Conservation (phyloP, 1,140 invertebrate genomes). For the Proctacanthus coquilletti region DNA sequence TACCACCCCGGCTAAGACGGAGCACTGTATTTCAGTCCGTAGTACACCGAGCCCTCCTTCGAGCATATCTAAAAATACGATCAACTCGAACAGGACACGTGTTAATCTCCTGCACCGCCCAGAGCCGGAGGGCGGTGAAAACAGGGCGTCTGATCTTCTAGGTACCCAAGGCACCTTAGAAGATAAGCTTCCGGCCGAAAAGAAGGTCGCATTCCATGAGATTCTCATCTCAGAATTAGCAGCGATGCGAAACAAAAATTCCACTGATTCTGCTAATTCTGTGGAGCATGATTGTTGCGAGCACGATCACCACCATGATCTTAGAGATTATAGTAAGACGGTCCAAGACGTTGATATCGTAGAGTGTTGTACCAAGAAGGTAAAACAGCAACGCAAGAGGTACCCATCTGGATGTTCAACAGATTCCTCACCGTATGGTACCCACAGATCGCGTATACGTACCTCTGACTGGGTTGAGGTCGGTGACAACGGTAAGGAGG, state of each 20-base stretch:
- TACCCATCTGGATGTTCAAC: constrained; percentile 28
- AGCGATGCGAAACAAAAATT: constrained; percentile 19
- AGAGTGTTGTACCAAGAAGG: constrained; percentile 11
- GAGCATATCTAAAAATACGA: constrained; percentile 7
- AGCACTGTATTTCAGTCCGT: constrained; percentile 2
- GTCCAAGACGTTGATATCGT: no score
- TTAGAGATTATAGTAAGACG: no score
- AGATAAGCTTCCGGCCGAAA: constrained; percentile 23
- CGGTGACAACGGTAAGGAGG: constrained; percentile 27
- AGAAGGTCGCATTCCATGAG: constrained; percentile 26
- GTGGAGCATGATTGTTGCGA: not conserved
- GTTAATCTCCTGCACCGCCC: constrained; percentile 7
- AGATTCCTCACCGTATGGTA: constrained; percentile 29
- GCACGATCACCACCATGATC: no score
- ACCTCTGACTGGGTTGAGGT: constrained; percentile 30
- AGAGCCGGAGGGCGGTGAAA: constrained; percentile 3
- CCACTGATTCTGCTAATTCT: no score
- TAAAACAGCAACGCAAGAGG: constrained; percentile 16
- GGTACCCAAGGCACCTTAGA: no score
- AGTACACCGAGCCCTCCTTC: not conserved
- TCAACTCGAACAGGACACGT: not conserved
- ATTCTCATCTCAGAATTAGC: constrained; percentile 28
- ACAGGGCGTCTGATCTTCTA: no score
- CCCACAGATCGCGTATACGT: constrained; percentile 25
- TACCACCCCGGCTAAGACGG: constrained; percentile 9